Conservation (phyloP, 2,888 invertebrate species). For the Heteropelma amictum region DNA sequence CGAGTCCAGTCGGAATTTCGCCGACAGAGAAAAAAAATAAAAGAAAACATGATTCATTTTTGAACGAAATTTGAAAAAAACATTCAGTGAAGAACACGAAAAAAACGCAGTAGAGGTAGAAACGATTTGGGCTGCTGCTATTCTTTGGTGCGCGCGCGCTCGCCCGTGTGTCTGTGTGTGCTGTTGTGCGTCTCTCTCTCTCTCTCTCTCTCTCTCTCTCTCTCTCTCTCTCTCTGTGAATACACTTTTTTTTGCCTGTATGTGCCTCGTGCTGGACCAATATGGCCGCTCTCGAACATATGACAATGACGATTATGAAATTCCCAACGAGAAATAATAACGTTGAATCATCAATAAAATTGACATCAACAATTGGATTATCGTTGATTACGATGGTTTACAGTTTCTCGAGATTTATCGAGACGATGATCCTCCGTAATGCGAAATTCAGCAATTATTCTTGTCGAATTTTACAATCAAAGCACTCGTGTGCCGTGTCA, state of each 20-base stretch:
- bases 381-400: too few species aligned
- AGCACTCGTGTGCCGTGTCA: too few species aligned
- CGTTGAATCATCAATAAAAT: not conserved
- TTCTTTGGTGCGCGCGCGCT: too few species aligned
- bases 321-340: not conserved
- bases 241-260: constrained; percentile 29
- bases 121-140: constrained; percentile 5
- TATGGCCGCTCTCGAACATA: constrained; percentile 76
- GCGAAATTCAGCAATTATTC: too few species aligned
- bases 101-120: constrained; percentile 23
- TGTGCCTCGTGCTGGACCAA: constrained; percentile 64
- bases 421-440: too few species aligned
- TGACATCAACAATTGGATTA: not conserved
- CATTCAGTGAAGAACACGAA: not conserved
- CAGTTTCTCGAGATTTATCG: too few species aligned
- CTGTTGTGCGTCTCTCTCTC: too few species aligned
- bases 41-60: not conserved
- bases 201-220: too few species aligned
- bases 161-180: not conserved
- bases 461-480: too few species aligned
- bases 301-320: constrained; percentile 67
- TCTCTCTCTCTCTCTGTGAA: too few species aligned
- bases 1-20: not conserved
- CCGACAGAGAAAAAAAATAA: not conserved
- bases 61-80: not conserved